A percentile compares a stretch with the other conserved stretches of the same genome.
phyloP scores from a whole-genome alignment of 1,140 invertebrate genomes.

The Rhyzopertha dominica region DNA sequence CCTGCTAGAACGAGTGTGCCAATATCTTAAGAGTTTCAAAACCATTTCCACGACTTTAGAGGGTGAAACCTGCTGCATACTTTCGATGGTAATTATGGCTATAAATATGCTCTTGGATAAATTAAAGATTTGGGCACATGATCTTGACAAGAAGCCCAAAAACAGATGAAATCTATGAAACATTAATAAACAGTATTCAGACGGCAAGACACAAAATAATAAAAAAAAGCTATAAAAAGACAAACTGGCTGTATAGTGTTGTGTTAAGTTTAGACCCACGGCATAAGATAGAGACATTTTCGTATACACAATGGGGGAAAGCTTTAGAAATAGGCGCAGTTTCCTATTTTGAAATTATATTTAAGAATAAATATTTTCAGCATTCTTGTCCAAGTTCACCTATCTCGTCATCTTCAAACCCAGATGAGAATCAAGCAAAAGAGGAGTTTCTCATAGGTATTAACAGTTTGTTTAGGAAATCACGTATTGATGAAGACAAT shows the following conservation, averaged over 20 bases:
- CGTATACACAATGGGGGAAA: conserved; percentile 2
- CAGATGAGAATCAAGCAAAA: neutral
- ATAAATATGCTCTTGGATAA: conserved; percentile 22
- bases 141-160: conserved; percentile 11
- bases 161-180: conserved; percentile 9
- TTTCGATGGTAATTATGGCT: conserved; percentile 18
- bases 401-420: neutral
- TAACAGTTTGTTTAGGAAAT: neutral
- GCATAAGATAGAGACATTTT: conserved; percentile 4
- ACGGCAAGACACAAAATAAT: conserved; percentile 4
- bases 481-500: conserved; percentile 5
- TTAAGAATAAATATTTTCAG: conserved; percentile 15
- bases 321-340: neutral
- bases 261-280: conserved; percentile 5
- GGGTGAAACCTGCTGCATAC: conserved; percentile 12
- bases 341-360: conserved; percentile 17
- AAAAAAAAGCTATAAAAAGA: conserved; percentile 1
- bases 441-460: neutral
- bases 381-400: conserved; percentile 2
- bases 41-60: conserved; percentile 12
- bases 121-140: conserved; percentile 12
- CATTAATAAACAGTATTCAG: conserved; percentile 5
- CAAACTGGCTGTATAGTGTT: conserved; percentile 6
- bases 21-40: conserved; percentile 16
- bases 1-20: conserved; percentile 10